These are phyloP conservation scores for Heliconius nattereri DNA, from an alignment of 1,140 invertebrate species.

Conservation along the genomic window DNA sequence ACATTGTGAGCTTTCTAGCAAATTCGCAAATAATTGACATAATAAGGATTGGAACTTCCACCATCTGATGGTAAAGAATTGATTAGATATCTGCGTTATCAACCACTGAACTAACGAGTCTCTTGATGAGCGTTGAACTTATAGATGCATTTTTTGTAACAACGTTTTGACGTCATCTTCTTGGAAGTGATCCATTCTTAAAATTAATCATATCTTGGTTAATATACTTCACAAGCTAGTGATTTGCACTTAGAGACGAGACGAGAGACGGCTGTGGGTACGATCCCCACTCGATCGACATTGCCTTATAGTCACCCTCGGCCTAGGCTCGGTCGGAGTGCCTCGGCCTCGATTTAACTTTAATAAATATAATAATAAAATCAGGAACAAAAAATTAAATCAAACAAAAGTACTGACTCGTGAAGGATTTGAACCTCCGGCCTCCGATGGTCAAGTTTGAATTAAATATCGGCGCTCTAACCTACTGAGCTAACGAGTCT, in stretches of 20 bases:
- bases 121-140: background rate
- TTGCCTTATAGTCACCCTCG: too few species aligned
- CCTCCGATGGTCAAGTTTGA: constrained; percentile 42
- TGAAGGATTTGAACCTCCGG: constrained; percentile 48
- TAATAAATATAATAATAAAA: background rate
- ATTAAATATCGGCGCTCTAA: constrained; percentile 44
- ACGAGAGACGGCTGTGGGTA: too few species aligned
- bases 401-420: constrained; percentile 33
- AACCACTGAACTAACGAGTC: constrained; percentile 48
- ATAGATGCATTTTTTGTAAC: background rate
- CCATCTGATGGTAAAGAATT: constrained; percentile 38
- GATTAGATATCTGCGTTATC: constrained; percentile 41
- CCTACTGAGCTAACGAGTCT: constrained; percentile 49
- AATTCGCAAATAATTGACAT: constrained; percentile 18
- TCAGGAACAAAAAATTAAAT: too few species aligned
- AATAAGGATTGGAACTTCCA: constrained; percentile 46
- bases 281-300: too few species aligned
- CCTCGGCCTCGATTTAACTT: background rate
- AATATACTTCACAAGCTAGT: too few species aligned
- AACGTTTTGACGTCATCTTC: background rate
- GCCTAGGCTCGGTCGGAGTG: too few species aligned
- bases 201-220: too few species aligned
- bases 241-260: too few species aligned
- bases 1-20: too few species aligned
- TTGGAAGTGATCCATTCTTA: too few species aligned